Conservation (phyloP, 2,797 vertebrate species). For the Ispidina lecontei region DNA sequence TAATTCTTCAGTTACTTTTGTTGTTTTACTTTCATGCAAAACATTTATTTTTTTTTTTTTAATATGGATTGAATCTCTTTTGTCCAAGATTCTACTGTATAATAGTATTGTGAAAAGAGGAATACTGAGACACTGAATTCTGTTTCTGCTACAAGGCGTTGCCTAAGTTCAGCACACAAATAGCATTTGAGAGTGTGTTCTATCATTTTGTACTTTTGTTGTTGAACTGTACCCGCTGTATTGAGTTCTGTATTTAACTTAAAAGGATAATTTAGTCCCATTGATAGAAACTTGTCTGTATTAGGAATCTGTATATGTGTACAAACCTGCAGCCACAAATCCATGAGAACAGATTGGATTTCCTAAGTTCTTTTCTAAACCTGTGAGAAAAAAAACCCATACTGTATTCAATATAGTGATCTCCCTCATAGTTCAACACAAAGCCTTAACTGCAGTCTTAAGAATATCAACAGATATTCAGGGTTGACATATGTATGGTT, state of each 20-base stretch:
- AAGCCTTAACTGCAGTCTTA: not conserved
- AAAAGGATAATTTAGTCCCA: not conserved
- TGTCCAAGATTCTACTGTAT: not conserved
- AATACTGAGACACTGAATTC: not conserved
- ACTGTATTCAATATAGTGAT: not conserved
- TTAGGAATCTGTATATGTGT: not conserved
- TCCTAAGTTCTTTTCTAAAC: not conserved
- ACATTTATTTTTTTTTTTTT: not conserved
- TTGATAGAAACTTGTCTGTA: not conserved
- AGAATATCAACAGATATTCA: slow-evolving; percentile 12
- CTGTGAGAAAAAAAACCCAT: not conserved
- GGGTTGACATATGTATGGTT: slow-evolving; percentile 26
- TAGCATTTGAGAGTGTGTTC: not conserved
- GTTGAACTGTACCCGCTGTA: not conserved
- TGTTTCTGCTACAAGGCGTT: not conserved
- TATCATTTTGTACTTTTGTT: not conserved
- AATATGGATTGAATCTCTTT: not conserved
- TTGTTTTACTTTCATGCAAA: not conserved
- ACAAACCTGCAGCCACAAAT: not conserved
- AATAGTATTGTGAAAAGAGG: not conserved
- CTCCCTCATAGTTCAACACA: not conserved
- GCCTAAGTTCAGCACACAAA: not conserved
- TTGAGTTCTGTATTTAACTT: not conserved
- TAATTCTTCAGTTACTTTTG: not conserved
- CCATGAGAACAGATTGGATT: not conserved